Base-by-base conservation (phyloP, 2,113 vertebrate genomes). In the Semicossyphus pulcher region DNA sequence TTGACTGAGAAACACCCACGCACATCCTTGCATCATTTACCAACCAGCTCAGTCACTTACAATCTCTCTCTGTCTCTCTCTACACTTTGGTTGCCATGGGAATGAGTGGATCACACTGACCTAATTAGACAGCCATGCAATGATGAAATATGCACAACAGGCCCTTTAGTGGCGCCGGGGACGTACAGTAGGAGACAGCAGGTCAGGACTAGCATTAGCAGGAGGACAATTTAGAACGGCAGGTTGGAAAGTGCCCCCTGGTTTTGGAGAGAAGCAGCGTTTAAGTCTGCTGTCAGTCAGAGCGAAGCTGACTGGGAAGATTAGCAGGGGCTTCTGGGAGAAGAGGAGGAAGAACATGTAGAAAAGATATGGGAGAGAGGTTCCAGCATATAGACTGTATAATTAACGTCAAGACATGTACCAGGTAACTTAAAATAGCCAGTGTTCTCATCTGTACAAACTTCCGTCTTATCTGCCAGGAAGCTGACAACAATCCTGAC, bases 61-160 rank as follows among this genome's bases (percentile, higher is more conserved):
- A 31, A 48, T 71, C 51, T 60, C 72, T 36, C 57, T 60, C 56
- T 54, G 37, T 47, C 53, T 41, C 53, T 52, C 47, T 45, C 48
- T 71, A 82, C 81, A 72, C 72, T 80, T 75, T 37, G 41, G 91
- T 91, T 91, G 72, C 90, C 83, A 91, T 91, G 89, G 90, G 84
- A 91, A 91, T 85, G 84, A 78, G 82, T 48, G 41, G 82, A 84
- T 89, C 84, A 88, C 74, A 62, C 86, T 91, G 91, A 91, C 91
- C 90, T 89, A 91, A 92, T 91, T 92, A 92, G 80, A 90, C 75
- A 83, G 82, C 80, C 81, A 76, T 80, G 89, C 80, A 70, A 66
- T 72, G 84, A 85, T 86, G 89, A 92, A 89, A 87, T 86, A 92
- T 89, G 89, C 91, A 91, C 84, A 87, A 83, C 75, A 39, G 73